Evolutionary conservation across 2,797 vertebrate genomes (phyloP).

Genomic region (Betta splendens): DNA sequence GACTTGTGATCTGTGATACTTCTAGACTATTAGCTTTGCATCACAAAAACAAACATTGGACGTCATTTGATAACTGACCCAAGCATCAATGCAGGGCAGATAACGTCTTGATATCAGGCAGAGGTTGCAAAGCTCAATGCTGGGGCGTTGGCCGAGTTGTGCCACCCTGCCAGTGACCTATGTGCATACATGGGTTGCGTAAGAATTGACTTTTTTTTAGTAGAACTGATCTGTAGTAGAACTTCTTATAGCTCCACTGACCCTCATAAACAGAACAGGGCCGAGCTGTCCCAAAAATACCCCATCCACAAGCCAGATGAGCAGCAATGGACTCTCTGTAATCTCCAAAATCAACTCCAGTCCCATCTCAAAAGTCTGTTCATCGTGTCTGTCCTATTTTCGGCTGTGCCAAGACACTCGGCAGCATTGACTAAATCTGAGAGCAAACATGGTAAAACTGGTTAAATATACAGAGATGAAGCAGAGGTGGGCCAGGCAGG

Average conservation of each 20-base stretch:
- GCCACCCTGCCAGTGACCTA: slow-evolving; percentile 27
- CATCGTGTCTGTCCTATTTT: slow-evolving; percentile 48
- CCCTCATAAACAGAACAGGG: slow-evolving; percentile 58
- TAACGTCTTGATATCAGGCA: not conserved
- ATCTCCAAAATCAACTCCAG: slow-evolving; percentile 46
- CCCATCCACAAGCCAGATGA: slow-evolving; percentile 28
- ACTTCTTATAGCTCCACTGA: slow-evolving; percentile 23
- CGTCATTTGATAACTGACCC: not conserved
- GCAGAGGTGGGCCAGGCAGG: not conserved
- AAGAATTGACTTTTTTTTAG: slow-evolving; percentile 46
- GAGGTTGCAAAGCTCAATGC: slow-evolving; percentile 2
- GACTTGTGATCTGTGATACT: slow-evolving; percentile 3
- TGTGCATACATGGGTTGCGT: slow-evolving; percentile 27
- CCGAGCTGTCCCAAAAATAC: slow-evolving; percentile 57
- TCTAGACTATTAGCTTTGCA: slow-evolving; percentile 4
- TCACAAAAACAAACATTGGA: slow-evolving; percentile 12
- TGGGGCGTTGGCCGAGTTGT: slow-evolving; percentile 20
- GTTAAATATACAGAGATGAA: slow-evolving; percentile 10
- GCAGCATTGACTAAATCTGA: slow-evolving; percentile 16
- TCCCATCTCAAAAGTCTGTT: slow-evolving; percentile 30
- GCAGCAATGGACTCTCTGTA: slow-evolving; percentile 27
- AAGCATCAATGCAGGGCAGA: not conserved
- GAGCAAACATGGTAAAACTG: slow-evolving; percentile 2
- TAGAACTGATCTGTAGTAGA: slow-evolving; percentile 19
- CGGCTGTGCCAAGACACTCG: slow-evolving; percentile 11